Conservation (phyloP, 2,797 vertebrate genomes). For the Melanotaenia nigrans region DNA sequence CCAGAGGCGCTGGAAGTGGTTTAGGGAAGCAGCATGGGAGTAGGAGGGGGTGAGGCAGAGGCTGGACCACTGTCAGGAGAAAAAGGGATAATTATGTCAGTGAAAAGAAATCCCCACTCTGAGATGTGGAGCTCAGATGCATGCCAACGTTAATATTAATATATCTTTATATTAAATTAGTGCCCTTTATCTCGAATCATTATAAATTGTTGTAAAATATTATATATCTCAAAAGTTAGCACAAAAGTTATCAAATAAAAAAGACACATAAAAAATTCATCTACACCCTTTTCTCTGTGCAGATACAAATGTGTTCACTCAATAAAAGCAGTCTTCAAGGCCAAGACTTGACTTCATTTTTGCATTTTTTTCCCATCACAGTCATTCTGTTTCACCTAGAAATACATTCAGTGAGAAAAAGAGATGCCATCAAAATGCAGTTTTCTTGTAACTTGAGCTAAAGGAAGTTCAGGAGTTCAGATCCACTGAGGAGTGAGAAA, state of each 20-base stretch:
- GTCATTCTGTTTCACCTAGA: conserved; percentile 10
- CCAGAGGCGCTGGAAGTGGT: conserved; percentile 52
- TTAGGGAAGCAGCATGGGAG: conserved; percentile 77
- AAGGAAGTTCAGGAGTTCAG: background rate
- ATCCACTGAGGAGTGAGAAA: background rate
- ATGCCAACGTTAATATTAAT: background rate
- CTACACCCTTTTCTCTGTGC: conserved; percentile 2
- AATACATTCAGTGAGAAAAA: background rate
- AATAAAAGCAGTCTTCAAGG: conserved; percentile 15
- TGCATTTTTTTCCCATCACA: background rate
- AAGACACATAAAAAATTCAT: background rate
- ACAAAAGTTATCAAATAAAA: background rate
- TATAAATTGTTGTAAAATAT: no score
- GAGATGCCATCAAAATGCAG: background rate
- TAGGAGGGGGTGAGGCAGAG: conserved; percentile 69
- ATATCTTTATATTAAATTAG: background rate
- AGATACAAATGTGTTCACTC: conserved; percentile 9
- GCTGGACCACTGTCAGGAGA: conserved; percentile 63
- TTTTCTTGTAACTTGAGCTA: background rate
- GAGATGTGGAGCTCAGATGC: conserved; percentile 1
- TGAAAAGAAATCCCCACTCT: background rate
- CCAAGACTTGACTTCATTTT: conserved; percentile 6
- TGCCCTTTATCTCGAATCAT: no score
- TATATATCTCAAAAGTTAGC: background rate
- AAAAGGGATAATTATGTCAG: conserved; percentile 23